These are phyloP conservation scores for Drosophila albomicans DNA, from an alignment of 1,140 invertebrate genomes.

Conservation along the genomic window DNA sequence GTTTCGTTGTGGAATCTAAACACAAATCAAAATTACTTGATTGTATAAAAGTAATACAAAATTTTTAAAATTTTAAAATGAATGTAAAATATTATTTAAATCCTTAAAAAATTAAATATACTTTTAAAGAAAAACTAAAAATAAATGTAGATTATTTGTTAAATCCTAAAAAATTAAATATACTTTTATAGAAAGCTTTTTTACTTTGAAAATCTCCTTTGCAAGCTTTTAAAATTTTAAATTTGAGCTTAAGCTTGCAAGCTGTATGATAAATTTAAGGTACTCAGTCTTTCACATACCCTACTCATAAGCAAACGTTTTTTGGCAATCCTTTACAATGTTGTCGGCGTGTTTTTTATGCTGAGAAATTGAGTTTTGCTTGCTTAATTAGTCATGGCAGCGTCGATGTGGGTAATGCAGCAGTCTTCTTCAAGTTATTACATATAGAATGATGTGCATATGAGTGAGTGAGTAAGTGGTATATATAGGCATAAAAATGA, in stretches of 20 bases:
- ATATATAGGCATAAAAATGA: not conserved
- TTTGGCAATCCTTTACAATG: slow-evolving; percentile 73
- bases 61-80: no score
- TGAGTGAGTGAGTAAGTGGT: not conserved
- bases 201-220: not conserved
- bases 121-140: no score
- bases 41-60: no score
- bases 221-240: not conserved
- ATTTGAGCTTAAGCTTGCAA: not conserved
- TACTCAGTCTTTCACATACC: slow-evolving; percentile 10
- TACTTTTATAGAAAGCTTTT: not conserved
- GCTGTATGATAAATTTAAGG: not conserved
- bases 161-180: no score
- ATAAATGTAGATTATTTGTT: no score
- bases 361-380: slow-evolving; percentile 75
- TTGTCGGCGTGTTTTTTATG: slow-evolving; percentile 74
- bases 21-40: no score
- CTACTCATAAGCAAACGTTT: slow-evolving; percentile 36
- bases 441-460: slow-evolving; percentile 1
- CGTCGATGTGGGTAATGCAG: slow-evolving; percentile 2
- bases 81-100: no score
- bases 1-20: no score
- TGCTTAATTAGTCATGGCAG: slow-evolving; percentile 78
- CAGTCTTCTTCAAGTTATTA: slow-evolving; percentile 3
- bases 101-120: no score